phyloP scores from a whole-genome alignment of 2,888 invertebrate species.

The Lepidochrysops patricia region DNA sequence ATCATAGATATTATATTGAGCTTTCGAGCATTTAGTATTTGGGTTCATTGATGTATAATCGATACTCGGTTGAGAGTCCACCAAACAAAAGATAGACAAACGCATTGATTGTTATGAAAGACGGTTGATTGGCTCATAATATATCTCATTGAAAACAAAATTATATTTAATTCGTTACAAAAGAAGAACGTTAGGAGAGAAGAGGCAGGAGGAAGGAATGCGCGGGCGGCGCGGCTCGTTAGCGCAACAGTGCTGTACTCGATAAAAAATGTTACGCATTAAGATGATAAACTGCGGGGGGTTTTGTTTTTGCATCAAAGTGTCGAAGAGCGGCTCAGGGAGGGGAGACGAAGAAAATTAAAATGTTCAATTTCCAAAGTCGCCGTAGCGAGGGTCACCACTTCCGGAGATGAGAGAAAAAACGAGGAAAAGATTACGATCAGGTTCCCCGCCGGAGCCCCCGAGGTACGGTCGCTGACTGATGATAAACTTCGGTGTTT shows the following conservation, averaged over 20 bases:
- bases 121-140: too few species aligned
- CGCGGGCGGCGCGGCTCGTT: not conserved
- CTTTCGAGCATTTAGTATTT: too few species aligned
- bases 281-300: not conserved
- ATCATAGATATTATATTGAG: too few species aligned
- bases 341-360: not conserved
- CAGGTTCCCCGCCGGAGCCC: not conserved
- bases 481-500: too few species aligned
- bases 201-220: not conserved
- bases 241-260: not conserved
- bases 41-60: too few species aligned
- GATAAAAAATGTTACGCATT: not conserved
- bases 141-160: too few species aligned
- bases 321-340: not conserved
- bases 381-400: not conserved
- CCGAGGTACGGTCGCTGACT: too few species aligned
- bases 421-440: not conserved
- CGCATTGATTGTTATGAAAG: too few species aligned
- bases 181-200: too few species aligned
- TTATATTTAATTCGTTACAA: too few species aligned
- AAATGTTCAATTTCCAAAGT: conserved; percentile 6
- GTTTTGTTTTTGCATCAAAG: conserved; percentile 2
- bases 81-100: too few species aligned
- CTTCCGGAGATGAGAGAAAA: not conserved
- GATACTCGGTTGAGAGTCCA: too few species aligned